Evolutionary conservation across 2,797 vertebrate species (phyloP).

Genomic region (Zenarchopterus dispar): DNA sequence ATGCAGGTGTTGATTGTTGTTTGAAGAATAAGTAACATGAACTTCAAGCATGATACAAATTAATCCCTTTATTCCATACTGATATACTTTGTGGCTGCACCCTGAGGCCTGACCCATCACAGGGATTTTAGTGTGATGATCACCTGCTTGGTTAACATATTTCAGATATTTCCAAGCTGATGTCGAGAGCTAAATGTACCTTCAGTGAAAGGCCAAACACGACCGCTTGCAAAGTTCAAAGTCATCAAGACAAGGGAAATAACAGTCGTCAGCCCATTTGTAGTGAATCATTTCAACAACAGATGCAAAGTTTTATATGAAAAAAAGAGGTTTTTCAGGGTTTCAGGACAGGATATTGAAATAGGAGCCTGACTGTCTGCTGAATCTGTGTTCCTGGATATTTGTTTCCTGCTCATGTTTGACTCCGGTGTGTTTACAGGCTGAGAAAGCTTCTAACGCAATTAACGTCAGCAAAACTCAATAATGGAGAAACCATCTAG

Average conservation of each 20-base stretch:
- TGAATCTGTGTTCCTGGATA: not conserved
- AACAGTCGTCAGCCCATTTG: not conserved
- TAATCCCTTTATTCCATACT: constrained; percentile 4
- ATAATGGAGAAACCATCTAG: constrained; percentile 67
- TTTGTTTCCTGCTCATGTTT: constrained; percentile 20
- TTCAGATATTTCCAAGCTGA: not conserved
- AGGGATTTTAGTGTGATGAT: not conserved
- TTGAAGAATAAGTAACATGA: constrained; percentile 18
- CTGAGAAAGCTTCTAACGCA: constrained; percentile 61
- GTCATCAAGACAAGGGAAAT: not conserved
- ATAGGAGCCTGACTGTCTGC: not conserved
- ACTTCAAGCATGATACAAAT: constrained; percentile 9
- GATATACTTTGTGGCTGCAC: constrained; percentile 14
- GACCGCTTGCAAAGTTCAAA: not conserved
- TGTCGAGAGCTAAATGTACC: too few species aligned
- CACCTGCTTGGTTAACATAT: not conserved
- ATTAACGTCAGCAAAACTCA: constrained; percentile 68
- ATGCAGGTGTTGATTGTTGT: constrained; percentile 14
- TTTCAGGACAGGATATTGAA: constrained; percentile 8
- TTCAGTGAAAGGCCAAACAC: too few species aligned
- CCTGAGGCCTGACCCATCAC: constrained; percentile 4
- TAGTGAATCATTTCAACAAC: not conserved
- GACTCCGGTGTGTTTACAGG: constrained; percentile 38
- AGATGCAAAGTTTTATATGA: not conserved
- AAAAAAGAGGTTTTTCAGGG: not conserved